Percentiles rank a stretch among this genome's conserved stretches.
Evolutionary conservation across 2,113 vertebrate species (phyloP).

Genomic region (Psettodes erumei): DNA sequence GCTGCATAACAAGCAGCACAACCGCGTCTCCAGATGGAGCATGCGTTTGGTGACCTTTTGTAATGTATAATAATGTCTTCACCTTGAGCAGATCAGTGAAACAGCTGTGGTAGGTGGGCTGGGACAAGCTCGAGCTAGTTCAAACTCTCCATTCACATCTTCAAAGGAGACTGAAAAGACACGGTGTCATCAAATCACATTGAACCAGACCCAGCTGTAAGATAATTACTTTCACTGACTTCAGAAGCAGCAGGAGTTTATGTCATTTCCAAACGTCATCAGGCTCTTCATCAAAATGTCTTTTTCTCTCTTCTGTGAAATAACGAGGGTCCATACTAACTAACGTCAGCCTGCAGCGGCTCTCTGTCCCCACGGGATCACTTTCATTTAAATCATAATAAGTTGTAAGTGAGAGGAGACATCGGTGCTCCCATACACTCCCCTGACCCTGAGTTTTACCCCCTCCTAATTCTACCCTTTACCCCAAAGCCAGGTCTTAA

Average conservation of each 20-base stretch:
- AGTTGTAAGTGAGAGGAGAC: slow-evolving; percentile 1
- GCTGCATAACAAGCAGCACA: not conserved
- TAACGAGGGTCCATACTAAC: slow-evolving; percentile 9
- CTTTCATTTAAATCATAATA: not conserved
- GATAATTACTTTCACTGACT: not conserved
- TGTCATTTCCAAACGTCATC: not conserved
- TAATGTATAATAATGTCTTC: too few species aligned
- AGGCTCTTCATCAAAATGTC: not conserved
- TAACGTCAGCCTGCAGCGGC: slow-evolving; percentile 7
- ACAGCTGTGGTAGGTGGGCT: not conserved
- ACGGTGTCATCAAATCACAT: not conserved
- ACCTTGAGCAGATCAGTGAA: not conserved
- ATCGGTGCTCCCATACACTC: not conserved
- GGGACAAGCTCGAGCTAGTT: not conserved
- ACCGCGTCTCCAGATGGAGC: not conserved
- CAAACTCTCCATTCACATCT: slow-evolving; percentile 2
- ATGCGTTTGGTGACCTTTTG: not conserved
- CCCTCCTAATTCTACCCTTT: not conserved
- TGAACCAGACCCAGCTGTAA: not conserved
- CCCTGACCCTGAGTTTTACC: not conserved
- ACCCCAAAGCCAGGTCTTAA: slow-evolving; percentile 3
- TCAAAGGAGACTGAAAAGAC: not conserved
- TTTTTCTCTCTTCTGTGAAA: not conserved
- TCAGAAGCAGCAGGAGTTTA: not conserved
- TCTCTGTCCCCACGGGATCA: not conserved